phyloP scores from a whole-genome alignment of 2,113 vertebrate species.

The Pundamilia nyererei region DNA sequence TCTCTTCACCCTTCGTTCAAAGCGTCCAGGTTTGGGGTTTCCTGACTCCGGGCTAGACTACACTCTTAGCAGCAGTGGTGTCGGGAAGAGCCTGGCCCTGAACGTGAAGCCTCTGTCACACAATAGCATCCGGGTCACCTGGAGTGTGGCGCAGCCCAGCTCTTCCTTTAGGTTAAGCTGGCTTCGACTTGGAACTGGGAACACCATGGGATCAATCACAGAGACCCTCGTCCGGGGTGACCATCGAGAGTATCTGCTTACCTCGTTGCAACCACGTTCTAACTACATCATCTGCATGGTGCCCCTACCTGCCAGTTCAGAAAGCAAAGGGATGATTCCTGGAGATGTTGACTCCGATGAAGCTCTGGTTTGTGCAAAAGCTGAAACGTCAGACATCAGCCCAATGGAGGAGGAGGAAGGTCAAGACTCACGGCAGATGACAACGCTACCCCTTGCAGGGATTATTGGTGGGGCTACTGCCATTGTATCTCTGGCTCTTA shows the following conservation, averaged over 20 bases:
- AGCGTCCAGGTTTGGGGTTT: constrained; percentile 77
- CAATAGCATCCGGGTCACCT: constrained; percentile 84
- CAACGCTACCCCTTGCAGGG: constrained; percentile 77
- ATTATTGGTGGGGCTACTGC: constrained; percentile 84
- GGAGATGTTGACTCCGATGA: constrained; percentile 76
- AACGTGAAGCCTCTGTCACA: constrained; percentile 85
- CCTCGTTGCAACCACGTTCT: constrained; percentile 81
- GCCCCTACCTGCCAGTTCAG: constrained; percentile 75
- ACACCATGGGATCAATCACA: constrained; percentile 83
- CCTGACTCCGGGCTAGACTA: constrained; percentile 83
- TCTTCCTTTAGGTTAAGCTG: constrained; percentile 88
- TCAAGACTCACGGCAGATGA: constrained; percentile 67
- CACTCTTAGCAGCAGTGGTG: constrained; percentile 77
- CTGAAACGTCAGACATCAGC: constrained; percentile 77
- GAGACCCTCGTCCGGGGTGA: constrained; percentile 89
- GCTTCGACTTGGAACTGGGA: constrained; percentile 81
- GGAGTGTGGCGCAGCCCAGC: constrained; percentile 78
- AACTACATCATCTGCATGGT: constrained; percentile 91
- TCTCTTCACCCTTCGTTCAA: constrained; percentile 84
- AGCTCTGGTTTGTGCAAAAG: constrained; percentile 84
- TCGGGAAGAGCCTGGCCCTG: constrained; percentile 81
- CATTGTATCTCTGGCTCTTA: constrained; percentile 82
- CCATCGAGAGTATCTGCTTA: constrained; percentile 84
- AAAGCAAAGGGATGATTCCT: constrained; percentile 68
- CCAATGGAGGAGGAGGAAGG: constrained; percentile 67